Percentiles rank a stretch among this genome's conserved stretches.
phyloP scores from a whole-genome alignment of 2,113 vertebrate genomes.

The Phrynocephalus versicolor region DNA sequence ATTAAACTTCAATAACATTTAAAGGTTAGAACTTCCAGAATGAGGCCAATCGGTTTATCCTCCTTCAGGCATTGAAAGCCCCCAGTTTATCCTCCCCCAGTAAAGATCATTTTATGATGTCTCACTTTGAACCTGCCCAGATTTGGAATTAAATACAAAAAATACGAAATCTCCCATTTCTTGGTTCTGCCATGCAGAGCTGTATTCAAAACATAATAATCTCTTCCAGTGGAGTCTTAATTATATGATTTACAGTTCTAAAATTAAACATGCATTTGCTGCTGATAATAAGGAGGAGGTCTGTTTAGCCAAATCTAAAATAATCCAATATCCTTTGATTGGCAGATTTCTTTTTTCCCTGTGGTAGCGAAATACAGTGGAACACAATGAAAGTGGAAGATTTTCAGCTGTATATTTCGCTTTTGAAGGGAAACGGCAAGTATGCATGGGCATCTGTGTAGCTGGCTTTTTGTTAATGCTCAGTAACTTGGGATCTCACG shows the following conservation, averaged over 20 bases:
- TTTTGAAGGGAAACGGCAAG: background rate
- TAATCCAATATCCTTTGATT: constrained; percentile 39
- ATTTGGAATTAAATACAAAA: constrained; percentile 6
- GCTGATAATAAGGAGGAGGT: constrained; percentile 47
- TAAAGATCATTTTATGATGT: background rate
- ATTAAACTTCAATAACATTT: background rate
- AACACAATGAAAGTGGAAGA: constrained; percentile 28
- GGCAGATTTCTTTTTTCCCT: constrained; percentile 1
- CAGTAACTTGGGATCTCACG: constrained; percentile 37
- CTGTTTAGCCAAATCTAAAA: constrained; percentile 56
- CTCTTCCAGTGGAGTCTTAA: constrained; percentile 55
- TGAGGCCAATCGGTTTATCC: background rate
- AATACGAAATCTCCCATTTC: background rate
- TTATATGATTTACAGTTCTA: constrained; percentile 59
- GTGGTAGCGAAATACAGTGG: constrained; percentile 27
- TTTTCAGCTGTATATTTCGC: constrained; percentile 15
- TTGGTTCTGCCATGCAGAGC: constrained; percentile 25
- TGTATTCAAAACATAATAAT: constrained; percentile 51
- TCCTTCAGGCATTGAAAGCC: background rate
- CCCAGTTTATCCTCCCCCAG: background rate
- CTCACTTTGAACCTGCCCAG: background rate
- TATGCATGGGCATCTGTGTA: background rate
- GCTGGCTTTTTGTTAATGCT: constrained; percentile 31
- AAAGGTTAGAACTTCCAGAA: background rate
- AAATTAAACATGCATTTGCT: constrained; percentile 56